These are phyloP conservation scores for Endotricha flammealis DNA, from an alignment of 2,888 invertebrate genomes.

Conservation along the genomic window DNA sequence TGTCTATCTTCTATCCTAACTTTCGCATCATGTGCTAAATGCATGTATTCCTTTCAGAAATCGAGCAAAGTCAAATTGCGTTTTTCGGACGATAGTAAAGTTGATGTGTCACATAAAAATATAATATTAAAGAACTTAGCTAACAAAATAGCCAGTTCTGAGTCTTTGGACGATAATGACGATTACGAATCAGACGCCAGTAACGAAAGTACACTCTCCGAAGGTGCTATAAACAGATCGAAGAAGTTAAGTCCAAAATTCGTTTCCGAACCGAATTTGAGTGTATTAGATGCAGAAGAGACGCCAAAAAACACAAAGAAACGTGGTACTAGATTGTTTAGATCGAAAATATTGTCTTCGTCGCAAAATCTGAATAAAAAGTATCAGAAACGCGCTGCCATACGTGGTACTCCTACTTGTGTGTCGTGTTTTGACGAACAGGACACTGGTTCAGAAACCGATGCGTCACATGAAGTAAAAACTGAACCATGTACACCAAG, in stretches of 20 bases:
- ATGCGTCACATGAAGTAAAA: conserved; percentile 30
- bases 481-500: conserved; percentile 52
- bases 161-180: conserved; percentile 47
- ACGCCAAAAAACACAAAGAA: conserved; percentile 68
- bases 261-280: conserved; percentile 70
- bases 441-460: conserved; percentile 48
- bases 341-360: conserved; percentile 53
- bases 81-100: conserved; percentile 53
- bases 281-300: conserved; percentile 54
- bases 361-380: conserved; percentile 57
- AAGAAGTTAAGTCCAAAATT: conserved; percentile 66
- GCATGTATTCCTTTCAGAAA: conserved; percentile 59
- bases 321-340: conserved; percentile 52
- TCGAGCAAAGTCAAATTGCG: conserved; percentile 52
- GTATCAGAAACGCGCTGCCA: conserved; percentile 53
- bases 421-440: conserved; percentile 67
- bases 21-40: conserved; percentile 34
- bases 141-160: conserved; percentile 61
- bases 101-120: conserved; percentile 63
- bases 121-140: conserved; percentile 67
- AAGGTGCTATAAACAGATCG: conserved; percentile 55
- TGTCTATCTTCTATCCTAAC: conserved; percentile 39
- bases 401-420: conserved; percentile 60
- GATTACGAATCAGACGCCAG: conserved; percentile 65
- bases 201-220: conserved; percentile 66